Evolutionary conservation across 2,888 invertebrate genomes (phyloP).

Genomic region (Spilarctia lutea): DNA sequence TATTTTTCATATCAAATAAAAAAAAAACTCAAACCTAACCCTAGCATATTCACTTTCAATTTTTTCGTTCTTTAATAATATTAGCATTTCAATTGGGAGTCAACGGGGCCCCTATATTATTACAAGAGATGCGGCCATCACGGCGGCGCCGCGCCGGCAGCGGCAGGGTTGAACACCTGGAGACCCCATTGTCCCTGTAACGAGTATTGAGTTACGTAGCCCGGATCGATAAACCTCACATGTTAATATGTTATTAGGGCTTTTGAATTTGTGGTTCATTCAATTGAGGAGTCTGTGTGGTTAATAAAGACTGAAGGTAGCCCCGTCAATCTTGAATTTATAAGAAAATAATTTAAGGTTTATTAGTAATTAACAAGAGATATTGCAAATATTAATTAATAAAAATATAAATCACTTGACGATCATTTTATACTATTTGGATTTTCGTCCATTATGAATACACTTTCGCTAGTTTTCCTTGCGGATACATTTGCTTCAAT

Average conservation of each 20-base stretch:
- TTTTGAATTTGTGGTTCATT: conserved; percentile 36
- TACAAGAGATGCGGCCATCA: conserved; percentile 44
- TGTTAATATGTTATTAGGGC: conserved; percentile 50
- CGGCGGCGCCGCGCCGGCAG: conserved; percentile 19
- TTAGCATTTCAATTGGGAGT: conserved; percentile 50
- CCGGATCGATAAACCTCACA: conserved; percentile 48
- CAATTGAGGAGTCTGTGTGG: conserved; percentile 13
- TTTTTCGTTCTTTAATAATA: conserved; percentile 46
- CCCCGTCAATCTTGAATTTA: background rate
- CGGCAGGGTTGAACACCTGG: conserved; percentile 54
- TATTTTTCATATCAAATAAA: conserved; percentile 5
- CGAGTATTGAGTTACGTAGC: conserved; percentile 51
- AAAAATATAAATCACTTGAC: too few relatives aligned
- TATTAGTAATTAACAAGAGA: too few relatives aligned
- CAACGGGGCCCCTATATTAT: conserved; percentile 50
- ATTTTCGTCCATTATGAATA: too few relatives aligned
- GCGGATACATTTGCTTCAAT: too few relatives aligned
- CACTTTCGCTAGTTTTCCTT: too few relatives aligned
- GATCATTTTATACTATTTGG: too few relatives aligned
- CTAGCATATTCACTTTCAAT: conserved; percentile 32
- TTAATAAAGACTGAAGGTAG: conserved; percentile 2
- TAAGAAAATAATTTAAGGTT: too few relatives aligned
- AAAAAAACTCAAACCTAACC: conserved; percentile 11
- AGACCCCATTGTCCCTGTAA: conserved; percentile 45
- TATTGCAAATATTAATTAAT: too few relatives aligned